Conservation (phyloP, 2,113 vertebrate genomes). For the Erythrocercus mccallii region DNA sequence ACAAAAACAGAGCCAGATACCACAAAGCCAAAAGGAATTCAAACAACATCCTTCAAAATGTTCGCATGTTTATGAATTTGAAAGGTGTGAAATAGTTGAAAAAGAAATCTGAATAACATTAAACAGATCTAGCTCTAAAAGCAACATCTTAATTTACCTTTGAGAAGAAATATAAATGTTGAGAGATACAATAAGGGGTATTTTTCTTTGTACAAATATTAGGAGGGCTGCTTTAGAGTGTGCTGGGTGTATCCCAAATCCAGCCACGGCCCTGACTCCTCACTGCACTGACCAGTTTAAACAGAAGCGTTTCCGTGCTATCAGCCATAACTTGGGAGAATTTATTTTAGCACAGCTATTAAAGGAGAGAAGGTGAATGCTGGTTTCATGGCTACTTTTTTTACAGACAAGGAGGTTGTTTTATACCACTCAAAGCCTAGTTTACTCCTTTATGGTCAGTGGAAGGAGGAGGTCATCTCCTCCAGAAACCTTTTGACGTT, state of each 20-base stretch:
- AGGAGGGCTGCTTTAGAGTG: background rate
- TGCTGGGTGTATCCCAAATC: background rate
- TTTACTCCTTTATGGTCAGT: background rate
- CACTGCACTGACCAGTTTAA: background rate
- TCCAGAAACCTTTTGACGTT: background rate
- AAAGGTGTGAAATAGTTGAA: slow-evolving; percentile 43
- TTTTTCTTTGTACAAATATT: background rate
- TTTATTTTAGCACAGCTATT: background rate
- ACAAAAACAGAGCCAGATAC: slow-evolving; percentile 33
- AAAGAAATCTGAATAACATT: background rate
- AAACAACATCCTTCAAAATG: slow-evolving; percentile 11
- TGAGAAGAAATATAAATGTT: background rate
- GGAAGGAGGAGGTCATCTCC: background rate
- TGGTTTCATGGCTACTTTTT: background rate
- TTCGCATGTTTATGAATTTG: background rate
- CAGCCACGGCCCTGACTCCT: background rate
- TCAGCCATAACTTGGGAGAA: background rate
- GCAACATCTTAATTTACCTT: slow-evolving; percentile 3
- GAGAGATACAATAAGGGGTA: background rate
- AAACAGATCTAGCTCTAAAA: background rate
- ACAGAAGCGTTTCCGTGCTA: background rate
- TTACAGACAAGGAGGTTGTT: background rate
- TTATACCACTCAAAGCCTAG: background rate
- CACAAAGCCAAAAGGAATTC: slow-evolving; percentile 2
- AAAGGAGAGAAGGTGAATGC: background rate